Base-by-base conservation (phyloP, 2,113 vertebrate species). In the Sapajus apella region DNA sequence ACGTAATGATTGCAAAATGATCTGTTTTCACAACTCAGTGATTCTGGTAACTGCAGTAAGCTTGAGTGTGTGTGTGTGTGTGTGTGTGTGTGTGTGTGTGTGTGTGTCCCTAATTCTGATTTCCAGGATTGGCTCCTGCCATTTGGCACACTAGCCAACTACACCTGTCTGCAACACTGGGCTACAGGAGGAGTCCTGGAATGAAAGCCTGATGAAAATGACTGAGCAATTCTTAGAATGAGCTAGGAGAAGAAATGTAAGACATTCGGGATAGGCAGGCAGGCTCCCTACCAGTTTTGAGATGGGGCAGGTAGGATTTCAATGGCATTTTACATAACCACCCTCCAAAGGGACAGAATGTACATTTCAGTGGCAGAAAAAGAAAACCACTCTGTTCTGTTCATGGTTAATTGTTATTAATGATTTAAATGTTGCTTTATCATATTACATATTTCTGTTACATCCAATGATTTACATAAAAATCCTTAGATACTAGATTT, bases 381-480 rank as follows among this genome's bases (percentile, higher is more conserved):
- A 94, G 47, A 43, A 92, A 87, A 55, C 55, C 73, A 55, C n/a
- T 75, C n/a, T n/a, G 30, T 47, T 77, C 89, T 97, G 32, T n/a
- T n/a, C 37, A 5, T 55, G 40, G 66, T n/a, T 82, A 82, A 61
- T 95, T 80, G 56, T 92, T 96, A 85, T 79, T 92, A 96, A 97
- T 92, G 88, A 97, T 81, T 93, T 76, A 96, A 97, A 76, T 73
- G 23, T 37, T 90, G 50, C 82, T 79, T 91, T 73, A 94, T 96
- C 88, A 27, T 77, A 77, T 96, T 96, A 90, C 81, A 70, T 37
- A 86, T 72, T 82, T 82, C 95, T 93, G 76, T 86, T 84, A 84
- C n/a, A 87, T 88, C 73, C 5, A 64, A 12, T 50, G 30, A 25
- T 52, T 91, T 77, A 86, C 18, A 25, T 82, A 56, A 93, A 56